phyloP scores from a whole-genome alignment of 2,797 vertebrate genomes.

The Mustela erminea region DNA sequence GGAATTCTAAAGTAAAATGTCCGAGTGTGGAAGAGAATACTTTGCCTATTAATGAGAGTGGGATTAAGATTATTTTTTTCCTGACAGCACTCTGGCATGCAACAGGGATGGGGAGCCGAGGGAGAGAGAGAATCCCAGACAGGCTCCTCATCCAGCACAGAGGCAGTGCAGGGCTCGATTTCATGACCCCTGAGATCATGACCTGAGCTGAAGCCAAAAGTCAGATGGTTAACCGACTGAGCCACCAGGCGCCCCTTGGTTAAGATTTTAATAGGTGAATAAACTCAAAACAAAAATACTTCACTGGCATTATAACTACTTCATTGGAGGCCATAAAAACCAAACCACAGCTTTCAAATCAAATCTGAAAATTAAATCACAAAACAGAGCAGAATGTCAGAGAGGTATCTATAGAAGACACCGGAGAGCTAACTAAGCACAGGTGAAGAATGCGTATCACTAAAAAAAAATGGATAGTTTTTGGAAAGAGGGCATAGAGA shows the following conservation, averaged over 20 bases:
- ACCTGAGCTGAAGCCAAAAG: neutral
- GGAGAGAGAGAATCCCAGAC: neutral
- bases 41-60: neutral
- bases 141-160: neutral
- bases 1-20: neutral
- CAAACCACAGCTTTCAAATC: neutral
- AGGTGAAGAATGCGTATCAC: neutral
- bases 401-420: neutral
- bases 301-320: neutral
- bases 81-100: neutral
- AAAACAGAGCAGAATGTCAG: slow-evolving; percentile 3
- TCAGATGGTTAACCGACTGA: neutral
- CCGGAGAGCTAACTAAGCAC: neutral
- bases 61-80: neutral
- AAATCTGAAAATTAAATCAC: slow-evolving; percentile 17
- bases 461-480: neutral
- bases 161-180: neutral
- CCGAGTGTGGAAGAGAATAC: neutral
- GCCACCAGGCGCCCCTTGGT: neutral
- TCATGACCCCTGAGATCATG: neutral
- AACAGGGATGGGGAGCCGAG: neutral
- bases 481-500: neutral
- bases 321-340: neutral
- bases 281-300: neutral
- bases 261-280: neutral